Conservation (phyloP, 2,797 vertebrate species). For the Eulemur coronatus region DNA sequence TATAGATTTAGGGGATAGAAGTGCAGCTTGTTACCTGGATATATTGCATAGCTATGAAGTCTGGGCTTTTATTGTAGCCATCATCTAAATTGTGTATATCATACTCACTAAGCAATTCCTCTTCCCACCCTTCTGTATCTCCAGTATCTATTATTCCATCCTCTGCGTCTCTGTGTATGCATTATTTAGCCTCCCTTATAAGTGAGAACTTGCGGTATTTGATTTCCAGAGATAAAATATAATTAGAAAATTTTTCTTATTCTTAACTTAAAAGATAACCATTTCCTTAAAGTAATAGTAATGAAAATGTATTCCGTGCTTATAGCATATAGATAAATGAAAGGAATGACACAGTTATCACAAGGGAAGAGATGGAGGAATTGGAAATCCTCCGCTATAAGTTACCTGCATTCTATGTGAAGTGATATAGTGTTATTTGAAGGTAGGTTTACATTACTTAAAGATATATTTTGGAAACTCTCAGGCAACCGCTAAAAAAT, state of each 20-base stretch:
- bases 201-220: neutral
- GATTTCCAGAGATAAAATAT: neutral
- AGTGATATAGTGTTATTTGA: neutral
- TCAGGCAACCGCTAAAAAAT: neutral
- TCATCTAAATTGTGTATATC: neutral
- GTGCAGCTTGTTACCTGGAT: neutral
- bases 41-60: neutral
- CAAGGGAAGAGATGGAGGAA: neutral
- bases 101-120: neutral
- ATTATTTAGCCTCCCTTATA: neutral
- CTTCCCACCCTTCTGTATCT: neutral
- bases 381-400: neutral
- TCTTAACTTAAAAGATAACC: neutral
- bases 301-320: neutral
- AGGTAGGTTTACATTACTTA: neutral
- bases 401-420: neutral
- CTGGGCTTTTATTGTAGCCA: neutral
- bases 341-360: neutral
- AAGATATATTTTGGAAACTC: neutral
- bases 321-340: neutral
- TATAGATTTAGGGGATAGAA: neutral
- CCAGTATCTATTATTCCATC: neutral
- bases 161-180: fast-evolving
- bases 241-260: neutral
- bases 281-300: neutral